phyloP scores from a whole-genome alignment of 2,797 vertebrate species.

The Premnoplex brunnescens region DNA sequence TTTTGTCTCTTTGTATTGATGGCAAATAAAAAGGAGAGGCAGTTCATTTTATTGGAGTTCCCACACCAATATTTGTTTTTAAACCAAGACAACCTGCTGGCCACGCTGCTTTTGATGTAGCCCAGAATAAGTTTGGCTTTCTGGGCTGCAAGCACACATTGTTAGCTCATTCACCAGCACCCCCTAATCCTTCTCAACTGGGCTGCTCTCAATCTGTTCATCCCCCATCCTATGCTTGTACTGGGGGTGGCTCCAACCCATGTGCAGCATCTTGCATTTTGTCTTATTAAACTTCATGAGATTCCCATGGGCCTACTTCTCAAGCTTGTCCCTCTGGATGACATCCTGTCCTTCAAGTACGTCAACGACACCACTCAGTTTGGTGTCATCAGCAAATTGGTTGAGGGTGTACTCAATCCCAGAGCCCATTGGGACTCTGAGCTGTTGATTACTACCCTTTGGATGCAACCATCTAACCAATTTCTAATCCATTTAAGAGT shows the following conservation, averaged over 20 bases:
- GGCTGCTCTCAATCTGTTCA: neutral
- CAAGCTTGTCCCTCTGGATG: neutral
- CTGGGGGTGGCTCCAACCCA: neutral
- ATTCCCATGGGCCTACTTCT: neutral
- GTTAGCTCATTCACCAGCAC: neutral
- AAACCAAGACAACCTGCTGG: neutral
- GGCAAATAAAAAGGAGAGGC: neutral
- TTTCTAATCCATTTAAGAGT: neutral
- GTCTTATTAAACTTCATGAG: neutral
- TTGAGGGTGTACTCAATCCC: neutral
- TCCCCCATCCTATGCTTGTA: neutral
- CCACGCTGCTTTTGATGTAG: neutral
- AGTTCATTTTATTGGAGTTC: neutral
- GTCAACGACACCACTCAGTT: neutral
- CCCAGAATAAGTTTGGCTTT: neutral
- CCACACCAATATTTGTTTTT: neutral
- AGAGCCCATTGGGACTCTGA: accelerated
- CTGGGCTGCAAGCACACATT: neutral
- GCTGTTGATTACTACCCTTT: neutral
- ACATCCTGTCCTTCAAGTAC: neutral
- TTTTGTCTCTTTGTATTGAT: neutral
- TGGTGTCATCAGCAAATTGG: neutral
- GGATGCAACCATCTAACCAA: neutral
- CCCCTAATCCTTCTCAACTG: neutral
- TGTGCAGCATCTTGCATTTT: neutral